Evolutionary conservation across 2,888 invertebrate species (phyloP), one percentile per base, ranked within the genome.

Genomic region (Oxycera nigricornis): DNA sequence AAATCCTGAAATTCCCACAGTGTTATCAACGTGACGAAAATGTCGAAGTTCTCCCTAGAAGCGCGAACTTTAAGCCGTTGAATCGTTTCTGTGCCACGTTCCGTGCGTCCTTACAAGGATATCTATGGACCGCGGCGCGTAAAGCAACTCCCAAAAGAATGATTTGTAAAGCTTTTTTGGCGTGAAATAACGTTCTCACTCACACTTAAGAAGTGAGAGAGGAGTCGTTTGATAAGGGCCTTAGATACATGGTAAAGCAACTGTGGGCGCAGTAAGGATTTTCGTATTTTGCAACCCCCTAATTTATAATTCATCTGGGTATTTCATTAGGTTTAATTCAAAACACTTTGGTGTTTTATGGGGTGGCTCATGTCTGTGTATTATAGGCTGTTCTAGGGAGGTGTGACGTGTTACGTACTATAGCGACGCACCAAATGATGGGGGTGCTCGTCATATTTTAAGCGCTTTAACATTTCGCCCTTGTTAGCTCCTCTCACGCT

Each of bases 251-350:
- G 14, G 3, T 7, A 14, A 14, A 46, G 20, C 17, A 30, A 24
- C 11, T 24, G 65, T 22, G 39, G 24, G 20, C 14, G 24, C 65
- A 39, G 65, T 22, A 39, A 14, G 41, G 20, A 62, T 39, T 39
- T 41, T 65, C 65, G 41, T 65, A 22, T 65, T 65, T 41, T 65
- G 20, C 59, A 28, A 72, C 73, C 73, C 62, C 61, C 79, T 79
- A 78, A 79, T 79, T 79, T 79, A 79, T 79, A 79, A 79, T 79
- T 79, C 79, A 79, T 79, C 78, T 77, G 79, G 78, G 78, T 79
- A 79, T 79, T 79, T 79, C 79, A 79, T 79, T 79, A 79, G 78
- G 77, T 78, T 79, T 79, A 79, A 79, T 79, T 79, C 78, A 78
- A 79, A 79, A 79, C 77, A 79, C 78, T 79, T 79, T 79, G 77